These are phyloP conservation scores for Vulpes lagopus DNA, from an alignment of 2,113 vertebrate genomes.

Conservation along the genomic window DNA sequence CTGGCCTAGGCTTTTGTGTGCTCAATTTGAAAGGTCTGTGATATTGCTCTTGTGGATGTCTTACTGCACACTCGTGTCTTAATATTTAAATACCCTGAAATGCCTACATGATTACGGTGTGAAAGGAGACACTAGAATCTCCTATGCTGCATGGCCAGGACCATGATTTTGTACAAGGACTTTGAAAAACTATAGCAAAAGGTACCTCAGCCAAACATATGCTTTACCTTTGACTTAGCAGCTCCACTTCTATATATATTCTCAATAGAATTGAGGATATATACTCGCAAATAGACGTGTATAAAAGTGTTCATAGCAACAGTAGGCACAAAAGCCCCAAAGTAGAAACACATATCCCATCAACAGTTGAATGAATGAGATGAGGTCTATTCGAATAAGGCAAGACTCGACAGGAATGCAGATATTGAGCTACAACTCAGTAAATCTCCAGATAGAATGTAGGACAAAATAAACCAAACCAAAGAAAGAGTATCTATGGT, in stretches of 20 bases:
- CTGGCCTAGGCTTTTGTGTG: background rate
- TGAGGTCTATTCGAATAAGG: background rate
- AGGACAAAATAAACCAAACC: background rate
- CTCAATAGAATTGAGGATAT: background rate
- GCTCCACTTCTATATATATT: background rate
- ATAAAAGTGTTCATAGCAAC: background rate
- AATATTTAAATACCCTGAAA: background rate
- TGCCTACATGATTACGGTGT: no score
- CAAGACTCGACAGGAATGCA: no score
- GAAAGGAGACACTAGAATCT: background rate
- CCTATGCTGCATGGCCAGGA: fast-evolving
- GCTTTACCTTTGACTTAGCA: background rate
- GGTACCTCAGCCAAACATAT: background rate
- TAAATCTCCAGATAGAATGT: fast-evolving
- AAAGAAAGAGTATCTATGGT: background rate
- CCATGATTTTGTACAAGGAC: background rate
- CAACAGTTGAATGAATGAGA: background rate
- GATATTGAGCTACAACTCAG: fast-evolving
- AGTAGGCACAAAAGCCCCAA: background rate
- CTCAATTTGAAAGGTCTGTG: background rate
- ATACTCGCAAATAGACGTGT: fast-evolving
- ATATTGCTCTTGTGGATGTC: fast-evolving
- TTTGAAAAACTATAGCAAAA: background rate
- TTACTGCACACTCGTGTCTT: fast-evolving
- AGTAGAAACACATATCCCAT: background rate